phyloP scores from a whole-genome alignment of 2,113 vertebrate genomes.

The Coracopsis vasa region DNA sequence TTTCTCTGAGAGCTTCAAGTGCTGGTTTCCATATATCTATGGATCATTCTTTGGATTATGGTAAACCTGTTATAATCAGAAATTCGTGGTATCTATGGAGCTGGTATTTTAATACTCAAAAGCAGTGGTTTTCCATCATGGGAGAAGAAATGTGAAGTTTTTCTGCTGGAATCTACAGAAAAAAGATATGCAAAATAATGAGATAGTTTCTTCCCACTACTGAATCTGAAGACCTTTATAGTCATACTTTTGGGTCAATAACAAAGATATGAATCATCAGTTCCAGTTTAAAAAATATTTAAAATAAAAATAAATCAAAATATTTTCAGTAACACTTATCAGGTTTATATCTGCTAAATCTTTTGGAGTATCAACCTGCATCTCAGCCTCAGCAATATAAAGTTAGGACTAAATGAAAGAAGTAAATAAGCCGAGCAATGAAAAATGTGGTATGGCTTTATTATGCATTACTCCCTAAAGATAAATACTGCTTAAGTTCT shows the following conservation, averaged over 20 bases:
- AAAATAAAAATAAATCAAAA: neutral
- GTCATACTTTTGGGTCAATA: neutral
- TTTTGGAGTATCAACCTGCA: neutral
- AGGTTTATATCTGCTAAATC: neutral
- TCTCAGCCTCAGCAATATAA: neutral
- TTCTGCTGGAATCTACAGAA: neutral
- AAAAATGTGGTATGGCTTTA: neutral
- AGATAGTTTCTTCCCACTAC: rapidly evolving
- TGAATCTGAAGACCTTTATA: neutral
- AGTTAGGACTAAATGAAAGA: neutral
- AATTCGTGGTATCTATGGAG: neutral
- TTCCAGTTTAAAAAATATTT: neutral
- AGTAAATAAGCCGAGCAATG: neutral
- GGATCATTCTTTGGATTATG: neutral
- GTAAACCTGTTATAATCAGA: neutral
- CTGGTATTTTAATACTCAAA: neutral
- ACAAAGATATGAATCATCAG: neutral
- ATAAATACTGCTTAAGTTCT: constrained; percentile 14
- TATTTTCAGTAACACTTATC: neutral
- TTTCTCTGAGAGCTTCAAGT: neutral
- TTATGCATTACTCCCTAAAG: constrained; percentile 19
- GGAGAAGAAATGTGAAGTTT: neutral
- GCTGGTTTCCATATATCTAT: neutral
- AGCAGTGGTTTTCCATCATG: neutral
- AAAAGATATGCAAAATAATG: neutral